Conservation (phyloP, 2,113 vertebrate genomes). For the Nannospalax galili region DNA sequence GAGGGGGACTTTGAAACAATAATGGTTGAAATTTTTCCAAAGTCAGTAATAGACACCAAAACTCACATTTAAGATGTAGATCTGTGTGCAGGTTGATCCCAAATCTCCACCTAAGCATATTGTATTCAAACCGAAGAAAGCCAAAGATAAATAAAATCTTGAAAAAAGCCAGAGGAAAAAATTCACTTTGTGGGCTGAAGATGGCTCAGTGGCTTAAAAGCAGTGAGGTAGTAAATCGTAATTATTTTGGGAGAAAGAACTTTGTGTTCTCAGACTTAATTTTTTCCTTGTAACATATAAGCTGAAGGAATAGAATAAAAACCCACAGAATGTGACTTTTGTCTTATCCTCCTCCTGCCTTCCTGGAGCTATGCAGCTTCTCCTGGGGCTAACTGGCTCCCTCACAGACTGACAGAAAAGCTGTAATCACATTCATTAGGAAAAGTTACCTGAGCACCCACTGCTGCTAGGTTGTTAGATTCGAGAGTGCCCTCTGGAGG, state of each 20-base stretch:
- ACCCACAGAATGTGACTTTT: neutral
- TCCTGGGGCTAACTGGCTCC: neutral
- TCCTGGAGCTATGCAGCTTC: neutral
- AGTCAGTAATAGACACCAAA: no score
- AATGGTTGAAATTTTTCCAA: no score
- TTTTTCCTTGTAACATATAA: neutral
- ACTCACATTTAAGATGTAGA: no score
- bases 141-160: no score
- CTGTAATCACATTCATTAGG: neutral
- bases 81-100: no score
- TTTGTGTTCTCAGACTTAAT: neutral
- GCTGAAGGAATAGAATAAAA: neutral
- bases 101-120: no score
- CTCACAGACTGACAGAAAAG: neutral
- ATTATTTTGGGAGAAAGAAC: constrained; percentile 17
- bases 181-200: no score
- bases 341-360: neutral
- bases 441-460: neutral
- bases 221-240: neutral
- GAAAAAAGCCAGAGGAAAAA: no score
- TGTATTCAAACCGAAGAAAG: no score
- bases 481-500: neutral
- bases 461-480: neutral
- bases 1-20: no score
- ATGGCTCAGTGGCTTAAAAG: no score